Evolutionary conservation across 2,888 invertebrate species (phyloP), one percentile per base, ranked within the genome.

Genomic region (Cyclophora albipunctata): DNA sequence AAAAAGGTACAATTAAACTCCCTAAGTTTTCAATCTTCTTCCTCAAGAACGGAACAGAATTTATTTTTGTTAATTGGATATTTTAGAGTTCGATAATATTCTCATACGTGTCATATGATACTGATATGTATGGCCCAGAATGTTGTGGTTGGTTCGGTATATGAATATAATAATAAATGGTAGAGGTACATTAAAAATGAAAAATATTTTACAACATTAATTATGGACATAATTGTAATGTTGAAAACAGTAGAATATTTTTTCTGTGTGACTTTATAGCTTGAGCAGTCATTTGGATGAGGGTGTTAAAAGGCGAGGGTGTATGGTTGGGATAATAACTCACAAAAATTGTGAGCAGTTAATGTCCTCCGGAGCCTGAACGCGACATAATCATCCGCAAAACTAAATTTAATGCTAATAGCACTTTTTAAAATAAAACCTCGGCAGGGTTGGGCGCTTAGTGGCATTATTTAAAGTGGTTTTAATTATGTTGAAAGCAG

Each of bases 401-500:
- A 88, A 87, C 85, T 85, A 87, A 86, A 86, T 85, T 86, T 87
- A 87, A 87, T 85, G 86, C 84, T 85, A 84, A 85, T 84, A 83
- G 85, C 85, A 81, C 82, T 86, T 85, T 82, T 84, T 83, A 81
- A 86, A 86, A 86, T 85, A 83, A 85, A 86, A 79, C 78, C 80
- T 71, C 72, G 56, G 71, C 78, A 71, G 82, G 82, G 83, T 78
- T 73, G 84, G 81, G 69, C 73, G 80, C 81, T 81, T 80, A 80
- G 82, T 83, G 81, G 84, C 82, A 81, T 84, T 86, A 87, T 87
- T 86, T 87, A 83, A 86, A 86, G 80, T 84, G 81, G 84, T 88
- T 89, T 87, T 88, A 89, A 89, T 89, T 89, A 88, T 87, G 88
- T 87, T 88, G 81, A 81, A 82, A 84, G 86, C 89, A 89, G 89